A percentile compares a stretch with the other conserved stretches of the same genome.
These are phyloP conservation scores for Mesocricetus auratus DNA, from an alignment of 2,113 vertebrate genomes.

Conservation along the genomic window DNA sequence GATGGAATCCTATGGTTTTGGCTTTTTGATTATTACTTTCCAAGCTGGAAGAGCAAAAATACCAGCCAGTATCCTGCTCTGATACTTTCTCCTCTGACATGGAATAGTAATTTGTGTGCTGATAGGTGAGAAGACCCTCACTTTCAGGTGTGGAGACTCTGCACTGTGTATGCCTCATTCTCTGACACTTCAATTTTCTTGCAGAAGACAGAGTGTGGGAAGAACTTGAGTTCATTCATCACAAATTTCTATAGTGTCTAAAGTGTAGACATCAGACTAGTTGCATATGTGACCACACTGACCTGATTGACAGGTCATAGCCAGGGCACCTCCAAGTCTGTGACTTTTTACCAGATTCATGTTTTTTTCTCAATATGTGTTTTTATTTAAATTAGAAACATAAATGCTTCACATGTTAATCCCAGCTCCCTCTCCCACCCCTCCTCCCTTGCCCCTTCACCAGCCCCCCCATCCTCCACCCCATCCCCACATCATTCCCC, in stretches of 20 bases:
- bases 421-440: too few relatives aligned
- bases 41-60: neutral
- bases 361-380: too few relatives aligned
- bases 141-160: neutral
- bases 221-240: neutral
- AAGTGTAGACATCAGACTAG: neutral
- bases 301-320: neutral
- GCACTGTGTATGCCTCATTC: rapidly evolving
- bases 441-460: too few relatives aligned
- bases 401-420: too few relatives aligned
- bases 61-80: neutral
- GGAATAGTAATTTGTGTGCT: neutral
- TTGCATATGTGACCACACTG: neutral
- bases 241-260: neutral
- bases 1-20: neutral
- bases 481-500: too few relatives aligned
- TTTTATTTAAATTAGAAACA: too few relatives aligned
- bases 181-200: neutral
- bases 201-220: neutral
- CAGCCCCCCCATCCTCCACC: too few relatives aligned
- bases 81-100: neutral
- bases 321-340: neutral
- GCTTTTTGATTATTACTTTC: neutral
- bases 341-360: neutral
- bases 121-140: neutral